A percentile compares a stretch with the other conserved stretches of the same genome.
Conservation (phyloP, 2,113 vertebrate genomes). For the Triplophysa tibetana region DNA sequence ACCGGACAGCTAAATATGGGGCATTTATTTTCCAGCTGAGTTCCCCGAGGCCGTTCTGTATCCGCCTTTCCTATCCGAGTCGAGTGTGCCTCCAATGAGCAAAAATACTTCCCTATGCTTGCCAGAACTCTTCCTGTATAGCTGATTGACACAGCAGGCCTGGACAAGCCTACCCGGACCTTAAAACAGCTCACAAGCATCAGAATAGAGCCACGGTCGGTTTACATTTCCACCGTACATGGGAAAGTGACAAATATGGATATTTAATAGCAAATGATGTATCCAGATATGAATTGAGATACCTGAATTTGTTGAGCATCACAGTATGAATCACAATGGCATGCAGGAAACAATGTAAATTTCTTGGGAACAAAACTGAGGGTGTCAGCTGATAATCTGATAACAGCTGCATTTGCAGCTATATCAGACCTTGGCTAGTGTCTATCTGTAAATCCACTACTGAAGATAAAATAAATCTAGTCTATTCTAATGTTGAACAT, state of each 20-base stretch:
- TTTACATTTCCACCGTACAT: not conserved
- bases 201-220: slow-evolving; percentile 12
- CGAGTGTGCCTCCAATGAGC: slow-evolving; percentile 58
- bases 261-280: too few species aligned
- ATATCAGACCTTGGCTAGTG: not conserved
- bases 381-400: not conserved
- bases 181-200: slow-evolving; percentile 31
- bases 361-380: not conserved
- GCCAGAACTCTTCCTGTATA: slow-evolving; percentile 62
- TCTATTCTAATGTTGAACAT: slow-evolving; percentile 52
- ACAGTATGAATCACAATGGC: not conserved
- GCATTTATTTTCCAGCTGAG: not conserved
- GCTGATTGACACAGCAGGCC: slow-evolving; percentile 59
- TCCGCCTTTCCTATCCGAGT: slow-evolving; percentile 8
- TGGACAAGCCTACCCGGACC: slow-evolving; percentile 57
- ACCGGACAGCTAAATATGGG: slow-evolving; percentile 49
- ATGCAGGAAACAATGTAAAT: not conserved
- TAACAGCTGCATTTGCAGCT: not conserved
- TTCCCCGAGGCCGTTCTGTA: not conserved
- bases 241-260: not conserved
- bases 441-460: not conserved
- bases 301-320: not conserved
- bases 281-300: not conserved
- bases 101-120: slow-evolving; percentile 64
- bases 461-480: slow-evolving; percentile 13